Percentiles rank a stretch among this genome's conserved stretches.
phyloP scores from a whole-genome alignment of 2,113 vertebrate species.

The Polypterus senegalus region DNA sequence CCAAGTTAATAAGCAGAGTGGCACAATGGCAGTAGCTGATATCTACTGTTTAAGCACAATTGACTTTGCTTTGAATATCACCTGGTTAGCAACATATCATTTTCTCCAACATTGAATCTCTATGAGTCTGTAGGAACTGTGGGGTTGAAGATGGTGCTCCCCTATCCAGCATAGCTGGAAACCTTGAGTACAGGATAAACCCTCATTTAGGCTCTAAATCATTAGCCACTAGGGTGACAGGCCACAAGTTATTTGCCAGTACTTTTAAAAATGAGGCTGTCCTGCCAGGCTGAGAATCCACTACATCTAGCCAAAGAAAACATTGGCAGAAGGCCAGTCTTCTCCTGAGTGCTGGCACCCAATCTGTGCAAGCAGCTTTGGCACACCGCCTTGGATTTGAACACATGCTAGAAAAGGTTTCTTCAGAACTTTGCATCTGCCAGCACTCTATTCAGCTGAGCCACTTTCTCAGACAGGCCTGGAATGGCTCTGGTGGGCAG shows the following conservation, averaged over 20 bases:
- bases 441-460: slow-evolving; percentile 16
- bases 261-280: slow-evolving; percentile 47
- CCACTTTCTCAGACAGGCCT: no score
- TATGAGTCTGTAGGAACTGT: no score
- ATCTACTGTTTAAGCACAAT: no score
- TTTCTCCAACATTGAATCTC: no score
- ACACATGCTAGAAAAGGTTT: slow-evolving; percentile 45
- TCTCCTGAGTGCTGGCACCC: slow-evolving; percentile 46
- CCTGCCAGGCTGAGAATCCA: slow-evolving; percentile 56
- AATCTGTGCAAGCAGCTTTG: slow-evolving; percentile 48
- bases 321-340: slow-evolving; percentile 52
- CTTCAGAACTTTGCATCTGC: slow-evolving; percentile 31
- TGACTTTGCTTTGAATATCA: no score
- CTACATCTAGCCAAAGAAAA: slow-evolving; percentile 65
- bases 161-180: neutral
- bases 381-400: slow-evolving; percentile 37
- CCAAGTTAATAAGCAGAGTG: no score
- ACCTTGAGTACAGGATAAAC: slow-evolving; percentile 51
- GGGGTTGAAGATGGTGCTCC: neutral
- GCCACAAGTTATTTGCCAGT: slow-evolving; percentile 44
- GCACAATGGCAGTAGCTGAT: no score
- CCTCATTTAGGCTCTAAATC: slow-evolving; percentile 59
- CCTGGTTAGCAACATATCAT: no score
- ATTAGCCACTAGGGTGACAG: slow-evolving; percentile 57
- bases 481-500: no score